A percentile compares a stretch with the other conserved stretches of the same genome.
phyloP scores from a whole-genome alignment of 2,888 invertebrate species.

The Holacanthella duospinosa region DNA sequence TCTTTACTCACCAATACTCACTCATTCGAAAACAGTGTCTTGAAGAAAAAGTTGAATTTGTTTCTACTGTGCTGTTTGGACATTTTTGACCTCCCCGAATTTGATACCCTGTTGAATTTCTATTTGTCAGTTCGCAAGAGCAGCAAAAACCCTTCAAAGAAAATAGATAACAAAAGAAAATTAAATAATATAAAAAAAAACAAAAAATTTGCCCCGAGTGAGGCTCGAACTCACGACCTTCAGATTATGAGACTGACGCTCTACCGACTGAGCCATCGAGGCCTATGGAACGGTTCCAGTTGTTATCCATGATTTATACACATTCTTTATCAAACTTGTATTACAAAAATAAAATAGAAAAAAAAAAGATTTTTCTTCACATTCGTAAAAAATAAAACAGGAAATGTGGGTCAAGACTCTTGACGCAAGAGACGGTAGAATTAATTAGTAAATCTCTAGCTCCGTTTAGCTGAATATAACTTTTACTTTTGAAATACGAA shows the following conservation, averaged over 20 bases:
- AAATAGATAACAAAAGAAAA: not conserved
- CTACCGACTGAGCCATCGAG: slow-evolving; percentile 8
- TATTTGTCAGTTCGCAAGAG: no score
- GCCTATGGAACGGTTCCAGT: no score
- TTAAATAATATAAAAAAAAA: not conserved
- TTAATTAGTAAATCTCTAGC: no score
- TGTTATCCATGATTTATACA: not conserved
- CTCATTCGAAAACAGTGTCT: not conserved
- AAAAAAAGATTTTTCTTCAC: no score
- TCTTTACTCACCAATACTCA: not conserved
- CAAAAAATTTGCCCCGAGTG: slow-evolving; percentile 4
- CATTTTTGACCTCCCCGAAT: not conserved
- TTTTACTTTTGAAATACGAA: no score
- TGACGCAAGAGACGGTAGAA: no score
- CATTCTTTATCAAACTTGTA: not conserved
- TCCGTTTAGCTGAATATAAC: no score
- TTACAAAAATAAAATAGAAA: no score
- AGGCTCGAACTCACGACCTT: slow-evolving; percentile 10
- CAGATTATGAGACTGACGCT: slow-evolving; percentile 11
- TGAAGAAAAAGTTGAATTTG: not conserved
- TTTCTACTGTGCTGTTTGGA: not conserved
- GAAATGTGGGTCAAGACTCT: no score
- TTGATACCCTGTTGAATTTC: not conserved
- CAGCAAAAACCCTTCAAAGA: not conserved
- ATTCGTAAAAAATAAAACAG: no score